These are phyloP conservation scores for Lycaon pictus DNA, from an alignment of 2,113 vertebrate genomes.

Conservation along the genomic window DNA sequence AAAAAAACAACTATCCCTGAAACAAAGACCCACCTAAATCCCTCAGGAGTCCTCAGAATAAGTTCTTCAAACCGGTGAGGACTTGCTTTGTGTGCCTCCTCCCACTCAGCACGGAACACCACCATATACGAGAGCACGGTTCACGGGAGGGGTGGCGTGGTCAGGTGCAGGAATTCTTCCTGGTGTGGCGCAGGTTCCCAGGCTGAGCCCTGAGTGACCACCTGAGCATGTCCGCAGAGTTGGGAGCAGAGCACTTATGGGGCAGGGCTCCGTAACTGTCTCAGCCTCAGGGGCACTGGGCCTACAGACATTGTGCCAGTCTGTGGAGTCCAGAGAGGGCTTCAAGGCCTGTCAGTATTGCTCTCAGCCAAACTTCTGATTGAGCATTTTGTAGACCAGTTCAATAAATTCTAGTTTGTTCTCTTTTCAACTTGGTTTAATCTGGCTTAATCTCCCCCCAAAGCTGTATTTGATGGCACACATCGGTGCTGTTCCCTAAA, in stretches of 20 bases:
- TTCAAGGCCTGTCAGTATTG: neutral
- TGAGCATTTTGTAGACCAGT: neutral
- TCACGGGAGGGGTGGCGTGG: accelerated
- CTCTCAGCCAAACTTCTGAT: neutral
- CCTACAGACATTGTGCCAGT: neutral
- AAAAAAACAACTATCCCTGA: neutral
- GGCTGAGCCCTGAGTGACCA: neutral
- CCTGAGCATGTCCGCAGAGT: neutral
- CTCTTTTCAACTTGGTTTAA: neutral
- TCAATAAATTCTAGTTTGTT: neutral
- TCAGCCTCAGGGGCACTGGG: neutral
- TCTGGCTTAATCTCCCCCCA: neutral
- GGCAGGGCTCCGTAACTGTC: accelerated
- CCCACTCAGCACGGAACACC: neutral
- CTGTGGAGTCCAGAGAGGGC: neutral
- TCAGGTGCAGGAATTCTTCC: neutral
- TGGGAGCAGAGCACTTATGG: neutral
- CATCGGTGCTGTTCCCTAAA: neutral
- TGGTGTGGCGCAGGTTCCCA: neutral
- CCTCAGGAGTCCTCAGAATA: neutral
- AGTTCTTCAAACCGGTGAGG: accelerated
- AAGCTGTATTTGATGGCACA: neutral
- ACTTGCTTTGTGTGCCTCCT: accelerated
- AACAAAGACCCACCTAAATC: neutral
- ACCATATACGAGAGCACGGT: accelerated